phyloP scores from a whole-genome alignment of 2,113 vertebrate genomes.

The Phrynocephalus versicolor region DNA sequence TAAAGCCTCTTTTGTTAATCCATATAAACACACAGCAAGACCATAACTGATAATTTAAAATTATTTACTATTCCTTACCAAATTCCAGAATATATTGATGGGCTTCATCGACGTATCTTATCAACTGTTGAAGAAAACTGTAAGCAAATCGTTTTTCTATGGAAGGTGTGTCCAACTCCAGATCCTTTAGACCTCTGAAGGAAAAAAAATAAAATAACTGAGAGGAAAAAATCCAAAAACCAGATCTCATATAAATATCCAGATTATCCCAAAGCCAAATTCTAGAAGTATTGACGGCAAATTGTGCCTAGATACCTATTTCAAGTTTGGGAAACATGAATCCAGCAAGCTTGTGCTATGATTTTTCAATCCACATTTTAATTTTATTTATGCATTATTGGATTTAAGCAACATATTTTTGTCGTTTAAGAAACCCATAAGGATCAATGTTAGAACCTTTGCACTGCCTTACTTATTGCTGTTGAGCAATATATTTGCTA shows the following conservation, averaged over 20 bases:
- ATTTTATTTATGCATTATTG: no score
- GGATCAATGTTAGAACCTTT: background rate
- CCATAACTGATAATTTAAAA: background rate
- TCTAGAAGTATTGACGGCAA: background rate
- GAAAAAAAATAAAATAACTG: slow-evolving; percentile 25
- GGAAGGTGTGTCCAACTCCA: slow-evolving; percentile 92
- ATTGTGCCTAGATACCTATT: background rate
- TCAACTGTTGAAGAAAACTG: slow-evolving; percentile 93
- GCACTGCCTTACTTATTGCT: background rate
- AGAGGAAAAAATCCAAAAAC: background rate
- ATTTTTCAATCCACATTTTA: no score
- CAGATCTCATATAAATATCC: background rate
- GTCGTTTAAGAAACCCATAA: background rate
- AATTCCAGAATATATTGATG: slow-evolving; percentile 93
- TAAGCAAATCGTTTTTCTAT: slow-evolving; percentile 97
- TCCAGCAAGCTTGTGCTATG: background rate
- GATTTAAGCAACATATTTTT: no score
- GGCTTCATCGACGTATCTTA: slow-evolving; percentile 91
- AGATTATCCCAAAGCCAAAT: background rate
- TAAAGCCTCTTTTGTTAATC: background rate
- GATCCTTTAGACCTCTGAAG: slow-evolving; percentile 86
- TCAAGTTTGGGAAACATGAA: background rate
- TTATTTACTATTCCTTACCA: slow-evolving; percentile 69
- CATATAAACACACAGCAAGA: background rate
- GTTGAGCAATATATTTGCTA: background rate